Percentiles rank a stretch among this genome's conserved stretches.
phyloP scores from a whole-genome alignment of 2,888 invertebrate genomes.

The Drosophila yooni region DNA sequence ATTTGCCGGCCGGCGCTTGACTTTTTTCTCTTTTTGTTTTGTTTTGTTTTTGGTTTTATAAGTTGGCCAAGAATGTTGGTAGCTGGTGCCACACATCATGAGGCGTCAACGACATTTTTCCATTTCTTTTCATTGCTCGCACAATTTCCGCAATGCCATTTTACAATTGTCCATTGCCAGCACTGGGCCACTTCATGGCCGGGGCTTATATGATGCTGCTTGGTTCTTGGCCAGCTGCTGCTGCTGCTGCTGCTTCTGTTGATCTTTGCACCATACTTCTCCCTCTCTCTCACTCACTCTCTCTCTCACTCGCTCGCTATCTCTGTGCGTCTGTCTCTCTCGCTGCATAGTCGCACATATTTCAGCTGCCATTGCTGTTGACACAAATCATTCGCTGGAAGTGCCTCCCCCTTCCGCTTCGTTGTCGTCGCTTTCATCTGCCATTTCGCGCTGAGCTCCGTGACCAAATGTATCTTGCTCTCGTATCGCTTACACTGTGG shows the following conservation, averaged over 20 bases:
- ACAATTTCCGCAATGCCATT: constrained; percentile 79
- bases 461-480: constrained; percentile 63
- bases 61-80: constrained; percentile 61
- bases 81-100: constrained; percentile 46
- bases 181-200: constrained; percentile 28
- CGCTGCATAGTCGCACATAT: constrained; percentile 32
- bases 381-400: constrained; percentile 78
- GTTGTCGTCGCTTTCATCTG: constrained; percentile 20
- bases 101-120: constrained; percentile 44
- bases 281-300: not conserved
- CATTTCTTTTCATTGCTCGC: constrained; percentile 62
- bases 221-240: constrained; percentile 40
- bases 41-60: constrained; percentile 30
- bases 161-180: constrained; percentile 64
- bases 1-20: constrained; percentile 41
- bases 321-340: not conserved
- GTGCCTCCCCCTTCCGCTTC: constrained; percentile 41
- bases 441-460: constrained; percentile 44
- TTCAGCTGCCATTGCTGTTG: constrained; percentile 69
- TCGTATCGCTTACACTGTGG: constrained; percentile 65
- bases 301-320: not conserved
- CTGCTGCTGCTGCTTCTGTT: constrained; percentile 27
- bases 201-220: constrained; percentile 28
- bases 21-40: constrained; percentile 20
- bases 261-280: constrained; percentile 45